A percentile compares a stretch with the other conserved stretches of the same genome.
phyloP scores from a whole-genome alignment of 2,113 vertebrate genomes.

The Tragelaphus strepsiceros region DNA sequence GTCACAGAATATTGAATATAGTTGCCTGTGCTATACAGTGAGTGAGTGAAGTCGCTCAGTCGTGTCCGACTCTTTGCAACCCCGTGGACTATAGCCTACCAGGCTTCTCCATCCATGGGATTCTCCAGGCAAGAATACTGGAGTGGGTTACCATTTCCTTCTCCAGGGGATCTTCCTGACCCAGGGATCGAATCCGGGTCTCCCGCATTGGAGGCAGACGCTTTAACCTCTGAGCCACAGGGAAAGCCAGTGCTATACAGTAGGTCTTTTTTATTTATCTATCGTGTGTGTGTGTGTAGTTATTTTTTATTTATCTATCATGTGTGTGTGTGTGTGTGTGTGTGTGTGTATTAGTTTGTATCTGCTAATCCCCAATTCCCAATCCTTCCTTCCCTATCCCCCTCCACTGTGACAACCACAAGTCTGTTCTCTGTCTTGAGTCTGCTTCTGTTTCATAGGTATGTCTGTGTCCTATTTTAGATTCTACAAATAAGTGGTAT shows the following conservation, averaged over 20 bases:
- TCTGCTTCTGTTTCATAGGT: neutral
- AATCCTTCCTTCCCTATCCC: neutral
- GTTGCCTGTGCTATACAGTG: neutral
- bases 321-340: neutral
- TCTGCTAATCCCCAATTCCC: neutral
- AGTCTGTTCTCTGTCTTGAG: neutral
- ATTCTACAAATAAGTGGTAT: neutral
- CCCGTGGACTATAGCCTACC: too few relatives aligned
- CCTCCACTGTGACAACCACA: neutral
- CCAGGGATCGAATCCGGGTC: too few relatives aligned
- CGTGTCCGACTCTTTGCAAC: too few relatives aligned
- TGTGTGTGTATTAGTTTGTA: neutral
- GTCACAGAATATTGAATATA: neutral
- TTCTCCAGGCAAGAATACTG: too few relatives aligned
- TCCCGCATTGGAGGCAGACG: too few relatives aligned
- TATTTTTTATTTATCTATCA: neutral
- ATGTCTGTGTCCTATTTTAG: neutral
- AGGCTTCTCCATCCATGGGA: too few relatives aligned
- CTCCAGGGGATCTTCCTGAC: too few relatives aligned
- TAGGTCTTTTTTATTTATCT: neutral
- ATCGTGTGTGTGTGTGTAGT: neutral
- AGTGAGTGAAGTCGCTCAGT: too few relatives aligned
- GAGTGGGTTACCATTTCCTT: too few relatives aligned
- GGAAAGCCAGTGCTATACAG: neutral
- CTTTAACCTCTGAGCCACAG: too few relatives aligned